Evolutionary conservation across 2,888 invertebrate species (phyloP), one percentile per base, ranked within the genome.

Genomic region (Hypercompe scribonia): DNA sequence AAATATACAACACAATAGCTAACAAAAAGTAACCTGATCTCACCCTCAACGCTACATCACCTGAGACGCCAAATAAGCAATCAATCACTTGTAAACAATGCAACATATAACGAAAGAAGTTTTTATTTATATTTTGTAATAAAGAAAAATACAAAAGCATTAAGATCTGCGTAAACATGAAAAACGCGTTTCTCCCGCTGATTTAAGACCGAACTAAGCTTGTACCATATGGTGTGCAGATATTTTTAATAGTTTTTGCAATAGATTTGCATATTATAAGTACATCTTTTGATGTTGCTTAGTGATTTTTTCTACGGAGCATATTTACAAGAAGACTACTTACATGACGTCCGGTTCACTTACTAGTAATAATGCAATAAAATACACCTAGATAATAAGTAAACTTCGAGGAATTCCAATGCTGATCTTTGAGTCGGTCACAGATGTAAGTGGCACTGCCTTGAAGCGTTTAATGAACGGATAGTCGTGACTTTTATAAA

Each of bases 1-100:
- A 81, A 77, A 81, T 73, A 77, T 72, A 39, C 64, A 70, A 54
- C 72, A 82, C 78, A 81, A 81, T 80, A 72, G 73, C 54, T 73
- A 61, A 74, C 75, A 80, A 80, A 81, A 82, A 80, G 72, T 71
- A 72, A 74, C 68, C 61, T 61, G 77, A 81, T 78, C 80, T 80
- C 80, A 72, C 74, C 63, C 36, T 36, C 70, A 77, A 70, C 69
- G 74, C 78, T 75, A 75, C 70, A 78, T 75, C 70, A 72, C 76
- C 33, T 13, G 7, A n/a, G 42, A 61, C 21, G 21, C 64, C 74
- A 75, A 70, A 65, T 46, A 72, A 58, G 50, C 72, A 71, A 72
- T 74, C 74, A 66, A 72, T 74, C 73, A 54, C 15, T 74, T 33
- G 63, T 54, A 75, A 39, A 75, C 71, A 78, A 68, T 76, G 74